phyloP scores from a whole-genome alignment of 2,113 vertebrate species.

The Stigmatopora argus region DNA sequence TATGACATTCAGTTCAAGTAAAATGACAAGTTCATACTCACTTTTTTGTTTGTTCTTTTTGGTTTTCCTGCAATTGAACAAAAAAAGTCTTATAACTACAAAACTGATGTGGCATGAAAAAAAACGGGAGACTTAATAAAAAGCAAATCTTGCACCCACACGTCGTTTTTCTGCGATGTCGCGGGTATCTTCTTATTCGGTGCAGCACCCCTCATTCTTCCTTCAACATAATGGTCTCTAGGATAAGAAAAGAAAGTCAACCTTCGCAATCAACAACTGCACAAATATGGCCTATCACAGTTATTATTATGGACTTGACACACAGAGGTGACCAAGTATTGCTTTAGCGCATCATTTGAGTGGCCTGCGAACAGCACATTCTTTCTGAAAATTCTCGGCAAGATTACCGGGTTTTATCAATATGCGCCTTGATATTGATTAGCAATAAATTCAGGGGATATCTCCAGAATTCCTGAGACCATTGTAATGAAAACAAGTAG shows the following conservation, averaged over 20 bases:
- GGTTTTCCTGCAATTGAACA: conserved; percentile 80
- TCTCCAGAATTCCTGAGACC: too few relatives aligned
- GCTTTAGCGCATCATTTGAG: too few relatives aligned
- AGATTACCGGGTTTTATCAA: too few relatives aligned
- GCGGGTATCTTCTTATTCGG: conserved; percentile 96
- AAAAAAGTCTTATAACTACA: conserved; percentile 21
- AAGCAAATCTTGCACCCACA: conserved; percentile 72
- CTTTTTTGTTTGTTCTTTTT: conserved; percentile 99
- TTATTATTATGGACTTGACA: neutral
- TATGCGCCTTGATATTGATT: too few relatives aligned
- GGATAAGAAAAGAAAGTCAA: neutral
- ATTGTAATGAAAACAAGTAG: too few relatives aligned
- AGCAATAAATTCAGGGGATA: too few relatives aligned
- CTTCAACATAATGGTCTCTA: conserved; percentile 99
- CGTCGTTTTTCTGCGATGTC: conserved; percentile 94
- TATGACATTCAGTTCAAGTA: too few relatives aligned
- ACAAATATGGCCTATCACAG: neutral
- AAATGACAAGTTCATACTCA: conserved; percentile 62
- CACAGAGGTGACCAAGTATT: too few relatives aligned
- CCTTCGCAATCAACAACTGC: neutral
- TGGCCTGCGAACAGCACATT: too few relatives aligned
- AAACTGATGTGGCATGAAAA: neutral
- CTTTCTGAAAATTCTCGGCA: too few relatives aligned
- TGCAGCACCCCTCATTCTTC: conserved; percentile 98
- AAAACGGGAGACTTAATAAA: neutral